Evolutionary conservation across 2,797 vertebrate genomes (phyloP).

Genomic region (Pseudopleuronectes americanus): DNA sequence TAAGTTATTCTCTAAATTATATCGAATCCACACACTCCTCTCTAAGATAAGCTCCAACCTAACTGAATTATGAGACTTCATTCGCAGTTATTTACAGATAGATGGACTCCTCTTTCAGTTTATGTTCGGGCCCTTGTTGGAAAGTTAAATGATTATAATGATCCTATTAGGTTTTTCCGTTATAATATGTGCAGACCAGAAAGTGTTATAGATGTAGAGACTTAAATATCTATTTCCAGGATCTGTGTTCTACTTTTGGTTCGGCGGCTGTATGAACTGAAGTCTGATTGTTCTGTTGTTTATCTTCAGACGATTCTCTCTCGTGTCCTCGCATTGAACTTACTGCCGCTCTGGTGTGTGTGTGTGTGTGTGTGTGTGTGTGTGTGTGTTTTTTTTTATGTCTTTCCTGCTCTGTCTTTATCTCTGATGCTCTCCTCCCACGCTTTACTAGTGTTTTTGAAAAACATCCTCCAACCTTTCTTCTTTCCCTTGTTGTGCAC

Average conservation of each 20-base stretch:
- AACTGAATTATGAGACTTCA: neutral
- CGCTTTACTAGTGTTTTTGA: conserved; percentile 78
- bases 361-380: neutral
- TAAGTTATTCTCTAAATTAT: too few species aligned
- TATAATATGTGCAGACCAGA: neutral
- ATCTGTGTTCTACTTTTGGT: neutral
- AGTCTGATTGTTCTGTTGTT: neutral
- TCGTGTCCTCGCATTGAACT: conserved; percentile 34
- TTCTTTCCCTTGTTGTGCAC: conserved; percentile 36
- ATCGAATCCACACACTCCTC: too few species aligned
- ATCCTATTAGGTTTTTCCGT: neutral
- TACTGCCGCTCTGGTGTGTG: neutral
- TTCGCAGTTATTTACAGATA: neutral
- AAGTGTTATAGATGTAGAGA: neutral
- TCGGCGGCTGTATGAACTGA: neutral
- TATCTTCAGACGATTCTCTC: conserved; percentile 10
- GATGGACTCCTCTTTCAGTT: too few species aligned
- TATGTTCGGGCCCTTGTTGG: too few species aligned
- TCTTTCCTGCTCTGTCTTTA: conserved; percentile 29
- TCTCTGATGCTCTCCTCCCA: conserved; percentile 66
- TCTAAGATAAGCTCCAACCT: neutral
- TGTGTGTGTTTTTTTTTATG: conserved; percentile 20
- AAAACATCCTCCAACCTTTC: conserved; percentile 61
- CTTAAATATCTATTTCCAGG: neutral
- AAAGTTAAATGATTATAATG: neutral